Evolutionary conservation across 2,113 vertebrate species (phyloP).

Genomic region (Haemorhous mexicanus): DNA sequence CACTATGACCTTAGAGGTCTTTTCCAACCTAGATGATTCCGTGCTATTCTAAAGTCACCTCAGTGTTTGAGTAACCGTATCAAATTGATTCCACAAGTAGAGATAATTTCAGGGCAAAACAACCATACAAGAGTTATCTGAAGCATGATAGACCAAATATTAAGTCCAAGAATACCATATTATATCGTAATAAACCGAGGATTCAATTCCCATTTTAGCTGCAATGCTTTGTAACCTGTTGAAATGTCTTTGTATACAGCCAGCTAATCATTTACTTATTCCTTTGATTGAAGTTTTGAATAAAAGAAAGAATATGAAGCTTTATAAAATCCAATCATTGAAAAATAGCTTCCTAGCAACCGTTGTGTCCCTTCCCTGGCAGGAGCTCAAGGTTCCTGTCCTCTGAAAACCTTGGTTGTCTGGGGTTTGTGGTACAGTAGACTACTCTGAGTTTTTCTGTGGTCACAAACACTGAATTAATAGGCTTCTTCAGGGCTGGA

Average conservation of each 20-base stretch:
- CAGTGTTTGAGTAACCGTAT: not conserved
- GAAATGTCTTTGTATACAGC: not conserved
- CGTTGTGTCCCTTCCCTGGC: not conserved
- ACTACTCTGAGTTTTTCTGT: not conserved
- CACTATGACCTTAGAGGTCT: not conserved
- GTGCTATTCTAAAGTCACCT: not conserved
- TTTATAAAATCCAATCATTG: not conserved
- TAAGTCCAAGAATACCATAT: not conserved
- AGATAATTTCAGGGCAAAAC: not conserved
- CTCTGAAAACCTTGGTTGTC: not conserved
- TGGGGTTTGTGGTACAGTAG: not conserved
- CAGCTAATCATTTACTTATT: not conserved
- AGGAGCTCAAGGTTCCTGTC: not conserved
- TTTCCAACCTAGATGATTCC: not conserved
- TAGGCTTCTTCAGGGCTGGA: not conserved
- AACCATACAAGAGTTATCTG: not conserved
- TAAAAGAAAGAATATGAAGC: not conserved
- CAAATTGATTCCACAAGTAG: not conserved
- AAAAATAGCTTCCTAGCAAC: not conserved
- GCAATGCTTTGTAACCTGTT: not conserved
- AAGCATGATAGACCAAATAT: not conserved
- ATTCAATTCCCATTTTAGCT: not conserved
- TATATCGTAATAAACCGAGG: not conserved
- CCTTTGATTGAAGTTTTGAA: not conserved
- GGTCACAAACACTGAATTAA: not conserved